Base-by-base conservation (phyloP, 2,113 vertebrate species). In the Octodon degus region DNA sequence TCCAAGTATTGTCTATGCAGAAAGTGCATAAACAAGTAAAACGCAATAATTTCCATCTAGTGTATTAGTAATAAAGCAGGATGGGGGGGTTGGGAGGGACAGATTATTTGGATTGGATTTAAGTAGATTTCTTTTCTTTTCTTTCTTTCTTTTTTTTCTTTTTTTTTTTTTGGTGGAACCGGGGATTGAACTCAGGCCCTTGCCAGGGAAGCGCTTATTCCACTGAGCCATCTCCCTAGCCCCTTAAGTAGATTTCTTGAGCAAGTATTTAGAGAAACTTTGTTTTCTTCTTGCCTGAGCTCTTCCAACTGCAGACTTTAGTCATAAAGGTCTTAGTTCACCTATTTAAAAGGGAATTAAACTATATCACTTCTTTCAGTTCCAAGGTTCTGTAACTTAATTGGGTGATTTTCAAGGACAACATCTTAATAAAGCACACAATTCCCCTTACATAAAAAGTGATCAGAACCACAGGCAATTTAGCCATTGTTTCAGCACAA, bases 21-120 rank as follows among this genome's bases (percentile, higher is more conserved):
- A 96, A 96, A 95, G 90, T 14, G 2, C 53, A 84, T 47, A 70
- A 85, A 76, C 11, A 91, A 87, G 40, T 68, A 88, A 96, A 96
- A 55, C 4, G 9, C n/a, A 94, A 65, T 3, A 53, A 86, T 77
- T 81, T 82, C 30, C 13, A 88, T 7, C 20, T 82, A 77, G 24
- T 16, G 11, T 47, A 60, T 65, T 16, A 58, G 32, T 89, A 74
- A 84, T 63, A 62, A 74, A 96, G 55, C 53, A 16, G 14, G 11
- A 12, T 10, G 13, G 13, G 11, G 53, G 55, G 55, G 55, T 16
- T 2, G 16, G 55, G 14, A 19, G 53, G 22, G 37, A 7, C 1
- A 85, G 50, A 74, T 70, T 92, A 68, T 32, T 47, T 93, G 67
- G 43, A 83, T 47, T 93, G 67, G 43, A 83, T 62, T 86, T 89